Base-by-base conservation (phyloP, 2,113 vertebrate genomes). In the Suricata suricatta region DNA sequence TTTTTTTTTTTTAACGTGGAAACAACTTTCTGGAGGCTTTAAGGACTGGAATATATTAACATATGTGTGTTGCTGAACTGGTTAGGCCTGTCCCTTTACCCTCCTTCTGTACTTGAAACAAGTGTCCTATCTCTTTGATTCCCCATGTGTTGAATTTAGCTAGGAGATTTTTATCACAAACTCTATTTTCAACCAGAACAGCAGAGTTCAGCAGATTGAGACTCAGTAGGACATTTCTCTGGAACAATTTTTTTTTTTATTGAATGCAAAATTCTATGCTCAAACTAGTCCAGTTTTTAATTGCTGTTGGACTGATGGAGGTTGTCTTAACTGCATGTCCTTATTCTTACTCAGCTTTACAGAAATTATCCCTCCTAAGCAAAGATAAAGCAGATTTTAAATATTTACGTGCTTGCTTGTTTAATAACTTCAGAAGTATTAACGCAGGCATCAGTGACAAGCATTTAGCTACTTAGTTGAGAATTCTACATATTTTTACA, bases 171-270 rank as follows among this genome's bases (percentile, higher is more conserved):
- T 96, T 80, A 84, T 89, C 86, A 90, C 68, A 80, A 63, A 41
- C 79, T 97, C 82, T 91, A 27, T 97, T 97, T 97, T 97, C 96
- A 95, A 87, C 74, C 29, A 60, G 66, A 25, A 38, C 77, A 91
- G 85, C 66, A 38, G n/a, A 88, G 33, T 96, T 96, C 68, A 97
- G 47, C 96, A 98, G 97, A 98, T 94, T 96, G 96, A 21, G 19
- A 57, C 96, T 97, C 96, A 76, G 95, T 95, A 33, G 97, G 97
- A 92, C 31, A 84, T 92, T 97, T 97, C 54, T 85, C 52, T n/a
- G 86, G 68, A 90, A 96, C 8, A 15, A 52, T 86, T 90, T 92
- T 96, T 95, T 86, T 92, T 93, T 97, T 88, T 86, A 91, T 54
- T 83, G 91, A 77, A 80, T 89, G 19, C 86, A 94, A 79, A 93